Evolutionary conservation across 2,113 vertebrate genomes (phyloP), one percentile per base, ranked within the genome.

Genomic region (Cyrtonyx montezumae): DNA sequence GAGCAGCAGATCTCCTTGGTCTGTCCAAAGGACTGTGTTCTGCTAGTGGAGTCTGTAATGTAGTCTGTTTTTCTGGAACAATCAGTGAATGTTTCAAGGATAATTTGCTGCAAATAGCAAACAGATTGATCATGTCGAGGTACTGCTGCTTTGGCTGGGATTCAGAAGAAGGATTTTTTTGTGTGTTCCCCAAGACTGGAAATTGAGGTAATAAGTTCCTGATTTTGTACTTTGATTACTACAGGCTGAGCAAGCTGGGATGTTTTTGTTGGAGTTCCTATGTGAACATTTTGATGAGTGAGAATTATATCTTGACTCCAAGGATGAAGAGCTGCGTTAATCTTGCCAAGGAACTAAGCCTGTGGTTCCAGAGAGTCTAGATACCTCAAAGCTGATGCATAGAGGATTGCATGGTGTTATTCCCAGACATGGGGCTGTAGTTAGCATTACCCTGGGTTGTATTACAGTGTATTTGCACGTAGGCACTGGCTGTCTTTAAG

Each of bases 321-420:
- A 2, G 77, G 46, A 14, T 40, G 73, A 55, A 73, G 69, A 74
- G 55, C 84, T 84, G 66, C 25, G 49, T 63, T 79, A 62, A 66
- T 90, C 61, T 65, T 81, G 88, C 86, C 79, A 70, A 16, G 49
- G 62, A 14, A 53, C 87, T 91, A 69, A 95, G 90, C 85, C 84
- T 75, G 49, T 84, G 93, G 87, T 95, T 95, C 95, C 95, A 93
- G 89, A 43, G 79, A 84, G 89, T 94, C 88, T 94, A 79, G 89
- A 69, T 94, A 88, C 11, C 93, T 89, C 87, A 45, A n/a, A 9
- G 62, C 48, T 70, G 91, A 63, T 37, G 71, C 2, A 4, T 56
- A 30, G 74, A 68, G 66, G 85, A 79, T 17, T 2, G 13, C 36
- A 9, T 68, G 86, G 74, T 81, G 76, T 71, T 74, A 56, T 80